These are phyloP conservation scores for Notothenia coriiceps DNA, from an alignment of 2,113 vertebrate species.

Conservation along the genomic window DNA sequence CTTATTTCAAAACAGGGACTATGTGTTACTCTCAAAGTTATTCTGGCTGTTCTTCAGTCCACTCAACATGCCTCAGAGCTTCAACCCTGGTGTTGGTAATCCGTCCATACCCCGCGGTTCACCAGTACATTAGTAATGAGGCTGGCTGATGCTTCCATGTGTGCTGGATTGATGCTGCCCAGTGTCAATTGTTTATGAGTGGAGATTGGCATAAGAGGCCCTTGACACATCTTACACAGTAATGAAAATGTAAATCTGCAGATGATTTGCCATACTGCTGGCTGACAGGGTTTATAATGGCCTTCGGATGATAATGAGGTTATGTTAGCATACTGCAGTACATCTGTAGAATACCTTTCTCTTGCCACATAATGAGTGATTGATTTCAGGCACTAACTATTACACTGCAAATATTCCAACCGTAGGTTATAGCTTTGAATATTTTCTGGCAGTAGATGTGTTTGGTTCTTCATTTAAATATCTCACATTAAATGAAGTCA, in stretches of 20 bases:
- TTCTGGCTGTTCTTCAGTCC: neutral
- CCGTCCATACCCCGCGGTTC: neutral
- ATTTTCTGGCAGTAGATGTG: too few relatives aligned
- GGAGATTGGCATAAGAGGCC: slow-evolving; percentile 33
- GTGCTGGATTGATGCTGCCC: slow-evolving; percentile 18
- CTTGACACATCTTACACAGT: slow-evolving; percentile 31
- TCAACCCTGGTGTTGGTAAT: neutral
- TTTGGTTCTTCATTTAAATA: too few relatives aligned
- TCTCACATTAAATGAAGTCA: too few relatives aligned
- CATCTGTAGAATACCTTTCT: neutral
- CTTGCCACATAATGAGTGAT: neutral
- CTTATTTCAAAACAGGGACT: neutral
- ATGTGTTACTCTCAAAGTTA: neutral
- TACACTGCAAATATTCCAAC: neutral
- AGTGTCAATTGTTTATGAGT: slow-evolving; percentile 35
- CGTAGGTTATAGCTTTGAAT: neutral
- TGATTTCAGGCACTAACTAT: neutral
- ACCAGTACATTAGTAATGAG: slow-evolving; percentile 18
- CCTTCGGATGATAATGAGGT: slow-evolving; percentile 26
- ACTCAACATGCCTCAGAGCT: neutral
- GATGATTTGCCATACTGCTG: slow-evolving; percentile 32
- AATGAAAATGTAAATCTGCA: slow-evolving; percentile 59
- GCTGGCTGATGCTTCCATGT: slow-evolving; percentile 14
- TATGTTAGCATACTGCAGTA: slow-evolving; percentile 17
- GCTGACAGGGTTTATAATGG: slow-evolving; percentile 20